Conservation (phyloP, 2,888 invertebrate species). For the Cremastobaeus sp. region DNA sequence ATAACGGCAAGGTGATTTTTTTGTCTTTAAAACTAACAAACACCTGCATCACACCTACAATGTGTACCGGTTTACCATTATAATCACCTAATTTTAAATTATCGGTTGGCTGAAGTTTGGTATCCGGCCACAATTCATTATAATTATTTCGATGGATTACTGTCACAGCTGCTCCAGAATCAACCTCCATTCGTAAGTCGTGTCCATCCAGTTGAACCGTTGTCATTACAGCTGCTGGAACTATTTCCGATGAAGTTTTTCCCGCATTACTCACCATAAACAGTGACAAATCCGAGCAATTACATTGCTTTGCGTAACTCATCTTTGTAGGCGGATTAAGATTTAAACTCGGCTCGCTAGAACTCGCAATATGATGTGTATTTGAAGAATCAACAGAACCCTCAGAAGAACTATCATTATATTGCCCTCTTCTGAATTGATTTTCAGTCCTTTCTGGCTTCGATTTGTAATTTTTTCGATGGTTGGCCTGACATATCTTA, state of each 20-base stretch:
- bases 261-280: no score
- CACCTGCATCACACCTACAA: conserved; percentile 5
- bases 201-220: background rate
- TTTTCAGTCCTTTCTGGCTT: background rate
- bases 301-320: background rate
- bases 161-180: conserved; percentile 7
- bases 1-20: background rate
- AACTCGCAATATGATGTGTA: background rate
- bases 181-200: background rate
- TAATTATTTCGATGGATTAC: conserved; percentile 9
- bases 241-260: no score
- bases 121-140: background rate
- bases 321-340: background rate
- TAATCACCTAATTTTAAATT: conserved; percentile 8
- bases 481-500: background rate
- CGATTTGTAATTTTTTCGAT: background rate
- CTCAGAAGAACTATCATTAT: no score
- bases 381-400: background rate
- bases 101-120: background rate
- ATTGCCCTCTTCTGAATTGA: no score
- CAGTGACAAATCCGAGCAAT: background rate
- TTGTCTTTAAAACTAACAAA: conserved; percentile 1
- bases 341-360: background rate
- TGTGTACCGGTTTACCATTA: conserved; percentile 1
- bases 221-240: background rate